phyloP scores from a whole-genome alignment of 2,888 invertebrate genomes.

The Thereva nobilitata region DNA sequence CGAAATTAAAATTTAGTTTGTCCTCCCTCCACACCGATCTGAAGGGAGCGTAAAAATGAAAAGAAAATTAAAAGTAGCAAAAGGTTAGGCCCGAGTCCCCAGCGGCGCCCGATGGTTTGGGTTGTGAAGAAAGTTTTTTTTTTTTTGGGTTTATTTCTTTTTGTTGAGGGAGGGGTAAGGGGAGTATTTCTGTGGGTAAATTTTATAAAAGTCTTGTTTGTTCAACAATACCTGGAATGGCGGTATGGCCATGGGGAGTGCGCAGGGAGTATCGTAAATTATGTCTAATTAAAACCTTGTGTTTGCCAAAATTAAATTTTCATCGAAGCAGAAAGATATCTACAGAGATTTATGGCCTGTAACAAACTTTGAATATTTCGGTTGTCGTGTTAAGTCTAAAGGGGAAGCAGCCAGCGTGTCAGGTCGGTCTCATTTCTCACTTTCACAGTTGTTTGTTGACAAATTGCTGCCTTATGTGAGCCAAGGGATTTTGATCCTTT shows the following conservation, averaged over 20 bases:
- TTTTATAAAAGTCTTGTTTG: conserved; percentile 15
- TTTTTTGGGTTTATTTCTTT: neutral
- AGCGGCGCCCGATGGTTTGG: conserved; percentile 6
- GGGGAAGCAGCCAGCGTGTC: conserved; percentile 22
- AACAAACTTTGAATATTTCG: conserved; percentile 28
- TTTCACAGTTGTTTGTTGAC: conserved; percentile 25
- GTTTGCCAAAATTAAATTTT: conserved; percentile 29
- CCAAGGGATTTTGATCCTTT: conserved; percentile 11
- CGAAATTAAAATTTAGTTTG: conserved; percentile 19
- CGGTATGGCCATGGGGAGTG: conserved; percentile 3
- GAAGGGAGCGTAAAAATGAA: conserved; percentile 1
- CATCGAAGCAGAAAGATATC: conserved; percentile 27
- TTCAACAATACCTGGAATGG: neutral
- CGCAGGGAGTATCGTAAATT: conserved; percentile 18
- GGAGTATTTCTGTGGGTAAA: too few species aligned
- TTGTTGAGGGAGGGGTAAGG: too few species aligned
- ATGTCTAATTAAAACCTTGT: conserved; percentile 28
- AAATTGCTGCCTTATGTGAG: conserved; percentile 27
- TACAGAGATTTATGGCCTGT: conserved; percentile 8
- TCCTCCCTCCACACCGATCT: conserved; percentile 12
- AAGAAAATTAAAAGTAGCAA: conserved; percentile 11
- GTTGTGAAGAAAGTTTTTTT: conserved; percentile 14
- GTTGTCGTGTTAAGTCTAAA: neutral
- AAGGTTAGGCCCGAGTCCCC: conserved; percentile 3
- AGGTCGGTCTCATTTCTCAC: conserved; percentile 28